Conservation (phyloP, 1,140 invertebrate genomes). For the Radopholus similis region DNA sequence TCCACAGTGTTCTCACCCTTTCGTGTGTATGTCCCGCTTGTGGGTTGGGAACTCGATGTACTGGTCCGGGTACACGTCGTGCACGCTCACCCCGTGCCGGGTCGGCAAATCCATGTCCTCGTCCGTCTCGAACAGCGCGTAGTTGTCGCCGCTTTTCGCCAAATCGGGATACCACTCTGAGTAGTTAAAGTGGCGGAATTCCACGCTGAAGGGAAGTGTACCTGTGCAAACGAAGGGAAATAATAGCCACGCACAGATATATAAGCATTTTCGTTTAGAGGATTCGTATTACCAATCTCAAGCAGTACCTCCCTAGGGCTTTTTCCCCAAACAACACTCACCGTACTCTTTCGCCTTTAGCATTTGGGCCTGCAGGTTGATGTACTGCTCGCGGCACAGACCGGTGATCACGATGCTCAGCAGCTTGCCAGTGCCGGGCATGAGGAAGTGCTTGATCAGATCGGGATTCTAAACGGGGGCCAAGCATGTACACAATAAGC, state of each 20-base stretch:
- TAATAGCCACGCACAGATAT: neutral
- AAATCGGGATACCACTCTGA: slow-evolving; percentile 39
- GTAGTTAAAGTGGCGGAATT: slow-evolving; percentile 52
- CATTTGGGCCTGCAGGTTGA: slow-evolving; percentile 47
- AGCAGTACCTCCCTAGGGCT: neutral
- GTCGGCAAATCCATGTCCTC: slow-evolving; percentile 18
- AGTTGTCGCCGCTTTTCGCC: neutral
- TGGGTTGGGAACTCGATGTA: slow-evolving; percentile 40
- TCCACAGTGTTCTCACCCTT: slow-evolving; percentile 26
- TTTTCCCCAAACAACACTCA: neutral
- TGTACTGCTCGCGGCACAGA: slow-evolving; percentile 55
- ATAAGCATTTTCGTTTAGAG: neutral
- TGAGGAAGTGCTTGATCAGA: slow-evolving; percentile 54
- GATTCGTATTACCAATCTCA: neutral
- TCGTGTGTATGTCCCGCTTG: slow-evolving; percentile 41
- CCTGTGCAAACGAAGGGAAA: slow-evolving; percentile 17
- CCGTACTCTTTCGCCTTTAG: slow-evolving; percentile 58
- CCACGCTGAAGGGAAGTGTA: slow-evolving; percentile 44
- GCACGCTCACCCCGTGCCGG: slow-evolving; percentile 5
- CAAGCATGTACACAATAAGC: neutral
- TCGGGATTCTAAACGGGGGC: slow-evolving; percentile 46
- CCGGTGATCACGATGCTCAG: slow-evolving; percentile 49
- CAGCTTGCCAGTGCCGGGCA: slow-evolving; percentile 52
- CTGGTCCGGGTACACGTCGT: slow-evolving; percentile 49
- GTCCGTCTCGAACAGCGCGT: neutral